Conservation (phyloP, 2,888 invertebrate genomes). For the Machimus atricapillus region DNA sequence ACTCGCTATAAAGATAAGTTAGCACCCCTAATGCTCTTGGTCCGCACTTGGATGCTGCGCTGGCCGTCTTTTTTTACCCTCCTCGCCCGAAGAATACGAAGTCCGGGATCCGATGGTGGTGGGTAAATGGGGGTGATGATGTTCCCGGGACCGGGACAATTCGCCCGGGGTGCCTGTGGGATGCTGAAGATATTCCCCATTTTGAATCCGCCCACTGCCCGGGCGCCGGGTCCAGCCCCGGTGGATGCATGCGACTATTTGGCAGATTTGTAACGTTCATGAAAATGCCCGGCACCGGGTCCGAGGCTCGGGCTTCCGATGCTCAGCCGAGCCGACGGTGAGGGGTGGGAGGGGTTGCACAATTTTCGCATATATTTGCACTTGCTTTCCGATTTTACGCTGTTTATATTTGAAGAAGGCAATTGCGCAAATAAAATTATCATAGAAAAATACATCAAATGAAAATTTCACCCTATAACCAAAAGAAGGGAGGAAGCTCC, state of each 20-base stretch:
- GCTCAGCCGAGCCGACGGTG: neutral
- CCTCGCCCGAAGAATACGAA: neutral
- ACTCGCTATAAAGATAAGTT: conserved; percentile 37
- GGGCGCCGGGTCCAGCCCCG: neutral
- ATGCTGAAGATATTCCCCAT: conserved; percentile 7
- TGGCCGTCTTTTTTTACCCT: conserved; percentile 26
- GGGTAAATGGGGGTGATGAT: neutral
- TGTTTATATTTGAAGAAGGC: conserved; percentile 46
- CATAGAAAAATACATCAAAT: conserved; percentile 42
- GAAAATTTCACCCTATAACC: neutral
- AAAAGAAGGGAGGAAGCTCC: conserved; percentile 1
- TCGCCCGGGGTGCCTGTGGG: neutral
- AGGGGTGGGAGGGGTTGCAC: neutral
- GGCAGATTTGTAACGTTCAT: conserved; percentile 14
- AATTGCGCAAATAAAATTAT: conserved; percentile 47
- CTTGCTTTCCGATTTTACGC: conserved; percentile 47
- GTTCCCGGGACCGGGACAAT: neutral
- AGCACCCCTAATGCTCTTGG: conserved; percentile 32
- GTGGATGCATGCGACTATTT: conserved; percentile 20
- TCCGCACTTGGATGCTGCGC: neutral
- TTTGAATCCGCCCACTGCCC: conserved; percentile 2
- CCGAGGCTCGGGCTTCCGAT: conserved; percentile 24
- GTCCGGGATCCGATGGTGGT: neutral
- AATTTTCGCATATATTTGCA: conserved; percentile 44
- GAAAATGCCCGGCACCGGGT: neutral